Base-by-base conservation (phyloP, 2,888 invertebrate species). In the Hipparchia sbordonii region DNA sequence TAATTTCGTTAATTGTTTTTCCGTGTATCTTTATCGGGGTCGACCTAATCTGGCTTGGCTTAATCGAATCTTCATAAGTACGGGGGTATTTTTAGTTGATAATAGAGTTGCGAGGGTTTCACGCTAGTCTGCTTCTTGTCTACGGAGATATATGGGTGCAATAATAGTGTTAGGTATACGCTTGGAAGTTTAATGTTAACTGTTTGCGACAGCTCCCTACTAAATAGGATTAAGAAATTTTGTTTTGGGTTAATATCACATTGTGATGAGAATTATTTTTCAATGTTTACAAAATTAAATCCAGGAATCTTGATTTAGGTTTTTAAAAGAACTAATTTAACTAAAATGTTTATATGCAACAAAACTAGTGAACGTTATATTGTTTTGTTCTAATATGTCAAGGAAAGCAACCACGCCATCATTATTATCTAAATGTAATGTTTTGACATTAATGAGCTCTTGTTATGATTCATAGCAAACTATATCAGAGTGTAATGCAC, bases 1-100 rank as follows among this genome's bases (percentile, higher is more conserved):
- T 85, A 87, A 89, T 88, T 89, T 86, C 87, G 85, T 86, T 92
- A 92, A 92, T 92, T 92, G 92, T 92, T 92, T 92, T 92, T 92
- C 92, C 91, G 86, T 92, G 92, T 92, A 87, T 84, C 85, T 83
- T 88, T 86, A 90, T 88, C 89, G 81, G 89, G 88, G 87, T 84
- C 77, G 81, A 80, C 78, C 83, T 90, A 88, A 91, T 90, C 90
- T 89, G 84, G 79, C 81, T 80, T 81, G 80, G 80, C 83, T 88
- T 90, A 91, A 92, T 92, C 90, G 88, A 92, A 92, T 92, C 87
- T 90, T 87, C 85, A 88, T 88, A 88, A 87, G 85, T 84, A 83
- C 81, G 82, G 79, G 84, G 81, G 78, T 79, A 77, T 78, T 77
- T 80, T 76, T 76, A 78, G 75, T 77, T 74, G 78, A 77, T 82